Conservation (phyloP, 2,113 vertebrate species). For the Gadus macrocephalus region DNA sequence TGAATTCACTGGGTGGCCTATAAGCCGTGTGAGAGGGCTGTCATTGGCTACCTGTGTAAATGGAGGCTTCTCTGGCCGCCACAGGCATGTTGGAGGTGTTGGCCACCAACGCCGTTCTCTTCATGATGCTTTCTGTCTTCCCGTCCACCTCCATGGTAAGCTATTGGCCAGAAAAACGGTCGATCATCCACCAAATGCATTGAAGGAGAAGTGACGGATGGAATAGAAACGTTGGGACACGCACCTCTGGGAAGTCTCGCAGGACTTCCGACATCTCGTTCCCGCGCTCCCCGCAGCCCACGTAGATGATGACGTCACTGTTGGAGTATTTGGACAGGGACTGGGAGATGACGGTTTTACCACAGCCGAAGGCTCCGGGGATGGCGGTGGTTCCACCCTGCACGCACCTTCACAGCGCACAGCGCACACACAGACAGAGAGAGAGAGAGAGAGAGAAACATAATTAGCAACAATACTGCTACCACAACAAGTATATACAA, state of each 20-base stretch:
- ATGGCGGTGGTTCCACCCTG: constrained; percentile 97
- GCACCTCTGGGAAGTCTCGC: constrained; percentile 95
- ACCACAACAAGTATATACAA: no score
- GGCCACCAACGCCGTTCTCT: constrained; percentile 95
- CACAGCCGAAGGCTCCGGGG: constrained; percentile 94
- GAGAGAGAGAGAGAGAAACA: no score
- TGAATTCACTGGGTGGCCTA: no score
- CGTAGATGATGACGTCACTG: constrained; percentile 96
- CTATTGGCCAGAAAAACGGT: constrained; percentile 63
- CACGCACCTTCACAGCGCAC: constrained; percentile 78
- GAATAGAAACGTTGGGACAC: constrained; percentile 26
- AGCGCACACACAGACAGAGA: no score
- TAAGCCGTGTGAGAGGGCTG: no score
- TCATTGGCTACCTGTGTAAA: constrained; percentile 85
- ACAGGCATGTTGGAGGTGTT: constrained; percentile 99
- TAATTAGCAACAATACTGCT: no score
- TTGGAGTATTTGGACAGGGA: constrained; percentile 98
- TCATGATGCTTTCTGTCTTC: constrained; percentile 96
- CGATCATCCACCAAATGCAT: constrained; percentile 10
- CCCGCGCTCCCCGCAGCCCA: constrained; percentile 95
- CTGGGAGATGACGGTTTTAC: constrained; percentile 97
- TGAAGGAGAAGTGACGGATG: background rate
- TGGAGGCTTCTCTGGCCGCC: constrained; percentile 96
- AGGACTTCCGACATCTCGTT: constrained; percentile 99
- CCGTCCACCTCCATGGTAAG: constrained; percentile 97